Conservation (phyloP, 2,888 invertebrate genomes). For the Molanna angustata region DNA sequence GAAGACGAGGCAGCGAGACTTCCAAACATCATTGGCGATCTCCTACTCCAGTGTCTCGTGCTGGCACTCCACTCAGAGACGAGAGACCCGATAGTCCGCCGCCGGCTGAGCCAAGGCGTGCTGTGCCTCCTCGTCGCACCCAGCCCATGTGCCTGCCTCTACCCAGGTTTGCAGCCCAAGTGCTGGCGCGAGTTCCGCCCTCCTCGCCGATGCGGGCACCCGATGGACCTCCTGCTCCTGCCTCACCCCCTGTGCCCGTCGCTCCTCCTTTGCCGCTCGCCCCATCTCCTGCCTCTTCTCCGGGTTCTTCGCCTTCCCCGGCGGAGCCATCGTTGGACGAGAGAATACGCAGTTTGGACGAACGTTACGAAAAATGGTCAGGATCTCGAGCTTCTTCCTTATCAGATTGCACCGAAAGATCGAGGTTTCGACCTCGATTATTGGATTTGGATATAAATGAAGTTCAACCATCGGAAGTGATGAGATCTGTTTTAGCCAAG, state of each 20-base stretch:
- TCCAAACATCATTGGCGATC: constrained; percentile 39
- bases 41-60: constrained; percentile 64
- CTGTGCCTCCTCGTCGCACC: constrained; percentile 50
- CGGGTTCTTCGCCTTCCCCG: constrained; percentile 64
- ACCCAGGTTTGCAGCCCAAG: constrained; percentile 81
- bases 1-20: constrained; percentile 36
- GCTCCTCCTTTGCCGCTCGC: constrained; percentile 64
- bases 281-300: constrained; percentile 73
- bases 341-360: constrained; percentile 87
- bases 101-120: constrained; percentile 73
- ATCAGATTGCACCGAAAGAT: constrained; percentile 53
- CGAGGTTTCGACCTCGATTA: constrained; percentile 67
- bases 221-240: constrained; percentile 47
- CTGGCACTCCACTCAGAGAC: constrained; percentile 83
- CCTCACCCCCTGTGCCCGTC: constrained; percentile 52
- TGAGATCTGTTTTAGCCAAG: constrained; percentile 87
- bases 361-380: constrained; percentile 90
- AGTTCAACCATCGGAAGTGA: constrained; percentile 90
- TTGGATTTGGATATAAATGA: constrained; percentile 77
- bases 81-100: constrained; percentile 67
- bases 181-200: constrained; percentile 54
- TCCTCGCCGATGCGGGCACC: constrained; percentile 42
- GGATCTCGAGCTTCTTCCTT: constrained; percentile 62
- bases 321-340: constrained; percentile 84
- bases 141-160: constrained; percentile 80